These are phyloP conservation scores for Aspidiotus rigidus DNA, from an alignment of 2,888 invertebrate species.

Conservation along the genomic window DNA sequence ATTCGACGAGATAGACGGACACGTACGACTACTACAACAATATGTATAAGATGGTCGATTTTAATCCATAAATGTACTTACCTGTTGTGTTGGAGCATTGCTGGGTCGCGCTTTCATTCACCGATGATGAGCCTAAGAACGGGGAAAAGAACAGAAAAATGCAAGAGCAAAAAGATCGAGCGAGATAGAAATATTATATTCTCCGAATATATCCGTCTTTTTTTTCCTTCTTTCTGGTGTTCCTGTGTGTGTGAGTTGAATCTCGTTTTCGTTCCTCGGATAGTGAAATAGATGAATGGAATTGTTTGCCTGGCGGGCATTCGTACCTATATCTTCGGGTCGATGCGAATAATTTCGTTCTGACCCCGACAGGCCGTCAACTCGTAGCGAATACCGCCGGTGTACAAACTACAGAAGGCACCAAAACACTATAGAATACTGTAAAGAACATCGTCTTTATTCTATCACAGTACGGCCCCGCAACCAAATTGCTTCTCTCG, in stretches of 20 bases:
- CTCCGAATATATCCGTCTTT: background rate
- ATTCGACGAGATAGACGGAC: too few species aligned
- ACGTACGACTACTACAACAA: too few species aligned
- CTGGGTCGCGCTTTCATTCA: background rate
- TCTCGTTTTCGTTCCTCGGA: background rate
- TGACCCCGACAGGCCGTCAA: constrained; percentile 4
- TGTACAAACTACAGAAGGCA: too few species aligned
- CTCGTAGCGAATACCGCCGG: background rate
- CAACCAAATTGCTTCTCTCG: too few species aligned
- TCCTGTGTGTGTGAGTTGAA: background rate
- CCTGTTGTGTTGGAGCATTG: background rate
- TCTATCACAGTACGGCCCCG: too few species aligned
- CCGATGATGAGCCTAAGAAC: background rate
- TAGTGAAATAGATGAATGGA: background rate
- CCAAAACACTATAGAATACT: too few species aligned
- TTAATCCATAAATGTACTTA: background rate
- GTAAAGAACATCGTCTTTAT: too few species aligned
- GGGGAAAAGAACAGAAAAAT: background rate
- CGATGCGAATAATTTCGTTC: background rate
- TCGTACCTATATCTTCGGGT: background rate
- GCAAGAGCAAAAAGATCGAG: too few species aligned
- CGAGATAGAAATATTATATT: background rate
- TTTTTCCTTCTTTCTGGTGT: background rate
- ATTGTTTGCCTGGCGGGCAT: background rate
- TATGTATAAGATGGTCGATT: too few species aligned